Evolutionary conservation across 2,113 vertebrate genomes (phyloP).

Genomic region (Psilopsiagon aurifrons): DNA sequence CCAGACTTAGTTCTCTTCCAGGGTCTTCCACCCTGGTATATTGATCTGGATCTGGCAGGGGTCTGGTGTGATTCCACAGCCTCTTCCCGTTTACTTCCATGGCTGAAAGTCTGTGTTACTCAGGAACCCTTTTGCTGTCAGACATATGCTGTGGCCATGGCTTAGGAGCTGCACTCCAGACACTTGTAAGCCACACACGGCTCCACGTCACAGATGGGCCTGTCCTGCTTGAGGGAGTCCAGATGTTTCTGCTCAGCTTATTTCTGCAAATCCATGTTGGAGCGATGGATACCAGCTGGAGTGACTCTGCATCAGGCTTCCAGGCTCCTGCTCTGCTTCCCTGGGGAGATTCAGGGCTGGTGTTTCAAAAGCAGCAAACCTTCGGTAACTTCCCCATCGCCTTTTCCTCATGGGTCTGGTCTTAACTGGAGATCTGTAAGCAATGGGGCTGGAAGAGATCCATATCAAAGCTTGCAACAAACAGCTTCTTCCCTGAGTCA

Average conservation of each 20-base stretch:
- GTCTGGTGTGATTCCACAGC: not conserved
- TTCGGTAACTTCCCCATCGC: not conserved
- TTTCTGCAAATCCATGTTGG: not conserved
- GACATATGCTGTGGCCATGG: conserved; percentile 6
- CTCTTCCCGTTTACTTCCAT: not conserved
- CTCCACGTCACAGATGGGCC: not conserved
- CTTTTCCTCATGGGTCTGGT: not conserved
- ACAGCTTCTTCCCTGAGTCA: conserved; percentile 17
- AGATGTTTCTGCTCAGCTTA: conserved; percentile 56
- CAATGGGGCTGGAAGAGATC: conserved; percentile 33
- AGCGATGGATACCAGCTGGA: conserved; percentile 11
- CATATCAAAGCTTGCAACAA: not conserved
- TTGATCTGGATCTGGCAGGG: not conserved
- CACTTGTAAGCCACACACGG: not conserved
- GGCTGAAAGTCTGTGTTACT: not conserved
- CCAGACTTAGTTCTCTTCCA: not conserved
- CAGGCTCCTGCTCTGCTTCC: not conserved
- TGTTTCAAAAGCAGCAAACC: not conserved
- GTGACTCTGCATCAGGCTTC: not conserved
- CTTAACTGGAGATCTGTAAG: conserved; percentile 27
- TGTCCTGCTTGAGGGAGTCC: not conserved
- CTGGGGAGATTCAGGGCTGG: not conserved
- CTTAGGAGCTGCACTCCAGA: not conserved
- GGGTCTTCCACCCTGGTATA: not conserved
- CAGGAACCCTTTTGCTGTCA: not conserved